Percentiles rank a stretch among this genome's conserved stretches.
phyloP scores from a whole-genome alignment of 2,888 invertebrate genomes.

The Hypomecis atomaria region DNA sequence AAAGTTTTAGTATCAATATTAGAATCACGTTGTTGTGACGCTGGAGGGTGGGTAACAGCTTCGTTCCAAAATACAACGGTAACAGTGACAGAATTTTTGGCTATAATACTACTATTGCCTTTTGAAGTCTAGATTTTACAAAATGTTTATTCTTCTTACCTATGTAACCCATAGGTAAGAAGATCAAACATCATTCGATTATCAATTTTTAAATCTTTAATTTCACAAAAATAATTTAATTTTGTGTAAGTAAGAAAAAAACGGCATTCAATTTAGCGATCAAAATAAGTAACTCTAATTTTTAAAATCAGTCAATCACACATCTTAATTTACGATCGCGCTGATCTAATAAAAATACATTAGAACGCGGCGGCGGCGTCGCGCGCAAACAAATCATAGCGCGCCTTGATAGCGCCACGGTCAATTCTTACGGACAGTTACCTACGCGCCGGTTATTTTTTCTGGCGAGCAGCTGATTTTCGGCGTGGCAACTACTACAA shows the following conservation, averaged over 20 bases:
- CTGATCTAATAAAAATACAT: constrained; percentile 19
- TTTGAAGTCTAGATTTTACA: too few relatives aligned
- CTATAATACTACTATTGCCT: too few relatives aligned
- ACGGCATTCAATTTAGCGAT: too few relatives aligned
- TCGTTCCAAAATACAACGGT: too few relatives aligned
- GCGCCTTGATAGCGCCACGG: constrained; percentile 35
- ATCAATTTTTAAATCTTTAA: too few relatives aligned
- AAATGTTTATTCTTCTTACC: too few relatives aligned
- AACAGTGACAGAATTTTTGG: too few relatives aligned
- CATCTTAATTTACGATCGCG: constrained; percentile 19
- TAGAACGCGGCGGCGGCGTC: constrained; percentile 11
- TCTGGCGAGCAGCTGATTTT: constrained; percentile 78
- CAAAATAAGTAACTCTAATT: not conserved
- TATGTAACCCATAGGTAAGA: too few relatives aligned
- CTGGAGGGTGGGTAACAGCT: not conserved
- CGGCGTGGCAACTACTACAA: constrained; percentile 68
- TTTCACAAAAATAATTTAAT: too few relatives aligned
- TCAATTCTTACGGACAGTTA: constrained; percentile 43
- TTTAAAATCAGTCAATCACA: not conserved
- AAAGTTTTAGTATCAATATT: not conserved
- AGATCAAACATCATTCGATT: too few relatives aligned
- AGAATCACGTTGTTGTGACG: not conserved
- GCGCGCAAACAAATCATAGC: constrained; percentile 22
- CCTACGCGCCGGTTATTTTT: constrained; percentile 55
- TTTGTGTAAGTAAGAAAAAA: too few relatives aligned